Percentiles rank a stretch among this genome's conserved stretches.
Conservation (phyloP, 2,888 invertebrate genomes). For the Hydraecia micacea region DNA sequence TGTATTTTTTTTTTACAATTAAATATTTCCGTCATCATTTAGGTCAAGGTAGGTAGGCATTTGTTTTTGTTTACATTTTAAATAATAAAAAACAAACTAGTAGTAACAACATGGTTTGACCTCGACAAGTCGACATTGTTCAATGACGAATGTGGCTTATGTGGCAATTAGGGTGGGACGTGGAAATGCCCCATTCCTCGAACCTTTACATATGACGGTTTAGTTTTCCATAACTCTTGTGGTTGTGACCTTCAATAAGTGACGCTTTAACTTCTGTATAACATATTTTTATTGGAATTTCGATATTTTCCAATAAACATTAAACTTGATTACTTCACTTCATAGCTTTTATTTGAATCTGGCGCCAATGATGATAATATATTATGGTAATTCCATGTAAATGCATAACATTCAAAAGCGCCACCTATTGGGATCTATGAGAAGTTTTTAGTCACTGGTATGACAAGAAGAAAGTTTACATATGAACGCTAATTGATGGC, state of each 20-base stretch:
- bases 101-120: neutral
- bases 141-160: conserved; percentile 22
- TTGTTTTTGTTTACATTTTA: neutral
- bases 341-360: conserved; percentile 1
- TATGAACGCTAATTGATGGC: conserved; percentile 48
- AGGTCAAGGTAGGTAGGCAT: conserved; percentile 1
- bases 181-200: conserved; percentile 16
- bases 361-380: conserved; percentile 13
- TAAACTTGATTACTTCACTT: neutral
- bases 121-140: conserved; percentile 34
- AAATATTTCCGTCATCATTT: neutral
- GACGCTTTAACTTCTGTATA: neutral
- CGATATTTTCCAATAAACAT: neutral
- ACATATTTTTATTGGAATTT: neutral
- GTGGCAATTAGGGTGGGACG: conserved; percentile 8
- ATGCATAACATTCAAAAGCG: conserved; percentile 33
- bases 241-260: conserved; percentile 33
- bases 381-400: neutral
- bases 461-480: conserved; percentile 29
- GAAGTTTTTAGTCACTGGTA: conserved; percentile 27
- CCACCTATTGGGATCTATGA: conserved; percentile 59
- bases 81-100: conserved; percentile 13
- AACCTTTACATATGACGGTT: neutral
- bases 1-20: neutral
- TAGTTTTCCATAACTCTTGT: conserved; percentile 35